phyloP scores from a whole-genome alignment of 2,797 vertebrate genomes.

The Pelobates cultripes region DNA sequence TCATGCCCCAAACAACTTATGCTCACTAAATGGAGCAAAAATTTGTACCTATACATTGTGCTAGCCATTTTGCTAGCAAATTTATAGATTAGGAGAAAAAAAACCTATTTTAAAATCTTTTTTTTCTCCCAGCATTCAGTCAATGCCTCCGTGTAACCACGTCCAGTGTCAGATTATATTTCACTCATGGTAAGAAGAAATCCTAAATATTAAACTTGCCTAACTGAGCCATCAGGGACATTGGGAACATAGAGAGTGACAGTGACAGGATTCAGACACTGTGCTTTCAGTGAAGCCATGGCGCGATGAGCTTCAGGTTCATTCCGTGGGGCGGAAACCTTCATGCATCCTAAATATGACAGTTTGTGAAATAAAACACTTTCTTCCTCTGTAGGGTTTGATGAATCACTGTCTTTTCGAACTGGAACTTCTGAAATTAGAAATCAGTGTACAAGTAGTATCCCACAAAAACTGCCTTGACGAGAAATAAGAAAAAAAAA shows the following conservation, averaged over 20 bases:
- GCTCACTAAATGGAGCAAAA: too few relatives aligned
- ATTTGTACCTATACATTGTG: too few relatives aligned
- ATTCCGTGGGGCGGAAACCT: conserved; percentile 91
- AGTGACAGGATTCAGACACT: conserved; percentile 81
- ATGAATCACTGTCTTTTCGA: conserved; percentile 61
- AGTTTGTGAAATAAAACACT: conserved; percentile 95
- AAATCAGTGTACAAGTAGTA: background rate
- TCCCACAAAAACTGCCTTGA: too few relatives aligned
- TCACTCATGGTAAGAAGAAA: too few relatives aligned
- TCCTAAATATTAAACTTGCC: conserved; percentile 70
- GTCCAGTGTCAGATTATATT: too few relatives aligned
- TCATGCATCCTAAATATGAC: conserved; percentile 90
- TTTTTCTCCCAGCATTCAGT: too few relatives aligned
- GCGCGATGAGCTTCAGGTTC: conserved; percentile 87
- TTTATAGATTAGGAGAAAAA: too few relatives aligned
- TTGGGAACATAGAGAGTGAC: conserved; percentile 92
- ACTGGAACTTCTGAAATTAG: conserved; percentile 67
- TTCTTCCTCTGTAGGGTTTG: conserved; percentile 82
- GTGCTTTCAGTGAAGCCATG: conserved; percentile 86
- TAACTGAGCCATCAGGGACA: conserved; percentile 90
- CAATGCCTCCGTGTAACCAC: too few relatives aligned
- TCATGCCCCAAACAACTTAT: too few relatives aligned
- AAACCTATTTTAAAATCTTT: too few relatives aligned
- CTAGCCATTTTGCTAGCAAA: too few relatives aligned
- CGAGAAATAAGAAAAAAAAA: too few relatives aligned